Evolutionary conservation across 2,797 vertebrate genomes (phyloP).

Genomic region (Lemur catta): DNA sequence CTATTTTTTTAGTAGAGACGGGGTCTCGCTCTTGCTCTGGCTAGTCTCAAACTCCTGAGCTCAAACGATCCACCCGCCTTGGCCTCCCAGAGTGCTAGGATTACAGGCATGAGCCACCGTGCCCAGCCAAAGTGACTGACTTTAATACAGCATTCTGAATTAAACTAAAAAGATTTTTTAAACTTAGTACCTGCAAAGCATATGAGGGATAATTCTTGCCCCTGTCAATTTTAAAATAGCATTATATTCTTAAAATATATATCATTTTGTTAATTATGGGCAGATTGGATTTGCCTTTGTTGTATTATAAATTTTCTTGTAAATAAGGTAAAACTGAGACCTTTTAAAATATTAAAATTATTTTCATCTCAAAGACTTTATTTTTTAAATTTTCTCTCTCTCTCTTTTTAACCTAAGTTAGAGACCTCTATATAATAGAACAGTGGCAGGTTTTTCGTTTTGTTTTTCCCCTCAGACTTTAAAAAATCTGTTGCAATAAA

Average conservation of each 20-base stretch:
- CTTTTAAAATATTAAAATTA: neutral
- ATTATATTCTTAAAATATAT: neutral
- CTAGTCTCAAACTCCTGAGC: too few species aligned
- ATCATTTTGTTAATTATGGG: constrained; percentile 7
- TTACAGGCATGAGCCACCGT: too few species aligned
- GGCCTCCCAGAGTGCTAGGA: too few species aligned
- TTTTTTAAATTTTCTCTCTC: neutral
- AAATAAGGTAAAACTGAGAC: neutral
- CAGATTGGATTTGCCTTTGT: constrained; percentile 22
- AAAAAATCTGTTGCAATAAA: neutral
- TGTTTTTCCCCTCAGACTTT: neutral
- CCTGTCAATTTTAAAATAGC: neutral
- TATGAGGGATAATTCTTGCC: neutral
- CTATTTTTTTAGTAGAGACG: too few species aligned
- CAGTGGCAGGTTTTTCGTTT: neutral
- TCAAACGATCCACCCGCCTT: too few species aligned
- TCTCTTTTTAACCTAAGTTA: neutral
- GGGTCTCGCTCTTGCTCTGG: too few species aligned
- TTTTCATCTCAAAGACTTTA: neutral
- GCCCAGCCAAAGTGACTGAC: neutral
- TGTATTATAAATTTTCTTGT: constrained; percentile 20
- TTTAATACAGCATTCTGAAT: constrained; percentile 4
- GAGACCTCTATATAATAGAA: neutral
- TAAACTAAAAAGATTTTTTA: neutral
- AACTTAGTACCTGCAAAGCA: neutral